These are phyloP conservation scores for Ridgeia piscesae DNA, from an alignment of 1,140 invertebrate species.

Conservation along the genomic window DNA sequence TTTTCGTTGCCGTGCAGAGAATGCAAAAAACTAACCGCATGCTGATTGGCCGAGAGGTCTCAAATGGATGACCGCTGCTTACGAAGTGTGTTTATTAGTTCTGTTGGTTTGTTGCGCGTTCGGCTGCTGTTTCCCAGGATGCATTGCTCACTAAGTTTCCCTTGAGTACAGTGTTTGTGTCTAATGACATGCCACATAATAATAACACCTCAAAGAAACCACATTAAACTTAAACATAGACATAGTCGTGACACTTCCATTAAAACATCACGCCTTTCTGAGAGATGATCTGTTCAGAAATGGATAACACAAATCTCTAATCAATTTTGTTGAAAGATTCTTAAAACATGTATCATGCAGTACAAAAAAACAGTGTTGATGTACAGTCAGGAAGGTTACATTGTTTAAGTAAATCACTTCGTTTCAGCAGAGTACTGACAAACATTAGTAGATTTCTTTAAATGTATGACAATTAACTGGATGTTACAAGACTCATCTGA, in stretches of 20 bases:
- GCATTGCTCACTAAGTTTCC: not conserved
- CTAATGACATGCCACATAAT: not conserved
- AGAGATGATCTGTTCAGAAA: not conserved
- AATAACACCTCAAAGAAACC: not conserved
- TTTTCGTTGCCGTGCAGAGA: not conserved
- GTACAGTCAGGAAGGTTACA: no score
- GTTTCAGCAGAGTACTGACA: no score
- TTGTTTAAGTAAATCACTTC: no score
- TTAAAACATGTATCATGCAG: not conserved
- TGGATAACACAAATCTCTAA: not conserved
- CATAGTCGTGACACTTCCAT: not conserved
- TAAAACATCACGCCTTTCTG: not conserved
- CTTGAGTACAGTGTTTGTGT: not conserved
- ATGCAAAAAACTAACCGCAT: slow-evolving; percentile 5
- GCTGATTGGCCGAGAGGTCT: not conserved
- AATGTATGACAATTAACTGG: not conserved
- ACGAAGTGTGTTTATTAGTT: not conserved
- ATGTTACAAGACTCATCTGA: not conserved
- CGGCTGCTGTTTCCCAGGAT: not conserved
- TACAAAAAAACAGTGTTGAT: not conserved
- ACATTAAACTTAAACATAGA: not conserved
- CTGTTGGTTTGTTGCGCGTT: not conserved
- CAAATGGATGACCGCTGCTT: not conserved
- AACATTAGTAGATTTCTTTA: not conserved
- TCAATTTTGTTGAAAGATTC: not conserved